Evolutionary conservation across 2,888 invertebrate genomes (phyloP), one percentile per base, ranked within the genome.

Genomic region (Leptinotarsa haldemani): DNA sequence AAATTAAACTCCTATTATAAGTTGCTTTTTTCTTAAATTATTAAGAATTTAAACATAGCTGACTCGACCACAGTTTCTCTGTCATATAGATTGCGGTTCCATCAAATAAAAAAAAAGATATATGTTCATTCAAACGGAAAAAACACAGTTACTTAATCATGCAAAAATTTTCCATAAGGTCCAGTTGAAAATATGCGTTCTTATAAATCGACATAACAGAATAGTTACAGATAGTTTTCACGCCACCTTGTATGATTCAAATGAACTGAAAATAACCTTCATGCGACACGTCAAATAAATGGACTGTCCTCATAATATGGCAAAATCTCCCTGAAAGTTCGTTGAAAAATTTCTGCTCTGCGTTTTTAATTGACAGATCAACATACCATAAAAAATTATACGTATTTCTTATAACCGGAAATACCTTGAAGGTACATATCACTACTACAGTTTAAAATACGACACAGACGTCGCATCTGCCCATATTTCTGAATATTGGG

Each of bases 401-500:
- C 53, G 30, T 68, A 40, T 66, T 52, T 66, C 66, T 56, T n/a
- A 16, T 56, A 77, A 74, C 82, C 80, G 82, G 82, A 82, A 82
- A 82, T 81, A 78, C 79, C 80, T 80, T 65, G 74, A 77, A 79
- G 78, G 78, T 79, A 77, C 77, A 65, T 66, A 68, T 68, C 64
- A 70, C 71, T 64, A 70, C 76, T 71, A 71, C 74, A 71, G 74
- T 74, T 78, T 69, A 78, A 78, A 76, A 79, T 77, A 79, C 78
- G 76, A 72, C 73, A 69, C 77, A 75, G 75, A 75, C 78, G 77
- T 73, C 77, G 81, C 82, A 82, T 82, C 82, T 83, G 82, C 83
- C 80, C 81, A 77, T 83, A 81, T 80, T 82, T 82, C 80, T 81
- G 81, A 83, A 82, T 83, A 83, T 83, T 83, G 83, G 83, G 81